Evolutionary conservation across 2,113 vertebrate species (phyloP).

Genomic region (Dicerorhinus sumatrensis): DNA sequence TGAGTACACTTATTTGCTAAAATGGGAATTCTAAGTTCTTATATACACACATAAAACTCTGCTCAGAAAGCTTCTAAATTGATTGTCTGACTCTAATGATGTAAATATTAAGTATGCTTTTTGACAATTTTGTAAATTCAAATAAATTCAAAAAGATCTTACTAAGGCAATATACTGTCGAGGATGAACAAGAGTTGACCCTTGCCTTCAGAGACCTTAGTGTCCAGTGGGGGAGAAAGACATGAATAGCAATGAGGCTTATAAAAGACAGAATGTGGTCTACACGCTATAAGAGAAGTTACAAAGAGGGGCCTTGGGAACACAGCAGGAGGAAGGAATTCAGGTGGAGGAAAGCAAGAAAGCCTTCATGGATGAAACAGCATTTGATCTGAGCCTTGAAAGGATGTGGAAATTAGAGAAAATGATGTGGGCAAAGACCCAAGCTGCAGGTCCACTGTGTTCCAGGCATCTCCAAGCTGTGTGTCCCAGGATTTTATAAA

Average conservation of each 20-base stretch:
- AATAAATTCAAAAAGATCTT: neutral
- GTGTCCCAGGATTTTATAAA: neutral
- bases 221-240: neutral
- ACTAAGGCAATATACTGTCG: neutral
- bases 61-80: neutral
- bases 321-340: neutral
- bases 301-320: neutral
- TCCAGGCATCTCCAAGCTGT: neutral
- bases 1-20: neutral
- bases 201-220: neutral
- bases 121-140: conserved; percentile 33
- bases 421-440: neutral
- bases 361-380: neutral
- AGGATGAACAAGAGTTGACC: neutral
- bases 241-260: neutral
- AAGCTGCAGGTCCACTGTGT: neutral
- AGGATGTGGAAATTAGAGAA: neutral
- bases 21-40: neutral
- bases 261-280: neutral
- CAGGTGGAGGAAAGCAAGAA: neutral
- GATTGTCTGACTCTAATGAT: neutral
- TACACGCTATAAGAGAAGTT: neutral
- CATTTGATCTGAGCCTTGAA: neutral
- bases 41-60: neutral
- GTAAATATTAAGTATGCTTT: neutral